Conservation (phyloP, 2,888 invertebrate genomes). For the Tribolium freemani region DNA sequence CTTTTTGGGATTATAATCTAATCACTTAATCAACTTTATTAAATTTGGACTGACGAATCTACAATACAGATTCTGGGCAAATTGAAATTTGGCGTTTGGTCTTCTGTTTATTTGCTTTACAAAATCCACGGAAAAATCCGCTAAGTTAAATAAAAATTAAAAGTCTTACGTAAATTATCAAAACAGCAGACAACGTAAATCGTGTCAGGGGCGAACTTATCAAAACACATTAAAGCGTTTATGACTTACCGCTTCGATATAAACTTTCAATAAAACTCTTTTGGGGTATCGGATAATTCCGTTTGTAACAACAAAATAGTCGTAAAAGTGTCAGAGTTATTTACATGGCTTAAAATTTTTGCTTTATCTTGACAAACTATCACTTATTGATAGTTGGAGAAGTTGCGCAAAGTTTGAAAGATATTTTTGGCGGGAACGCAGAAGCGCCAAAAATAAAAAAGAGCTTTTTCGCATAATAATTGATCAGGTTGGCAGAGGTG, state of each 20-base stretch:
- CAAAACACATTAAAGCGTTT: neutral
- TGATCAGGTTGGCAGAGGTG: neutral
- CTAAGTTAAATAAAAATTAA: neutral
- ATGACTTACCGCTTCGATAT: neutral
- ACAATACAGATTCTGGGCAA: no score
- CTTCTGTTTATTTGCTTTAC: neutral
- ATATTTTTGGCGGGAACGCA: neutral
- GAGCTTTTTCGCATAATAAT: neutral
- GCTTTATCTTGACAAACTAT: neutral
- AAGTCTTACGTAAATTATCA: neutral
- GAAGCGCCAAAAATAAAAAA: neutral
- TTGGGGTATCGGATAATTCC: neutral
- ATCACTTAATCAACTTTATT: neutral
- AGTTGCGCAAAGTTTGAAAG: neutral
- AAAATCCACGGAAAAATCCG: neutral
- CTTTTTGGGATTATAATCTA: no score
- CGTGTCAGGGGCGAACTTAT: neutral
- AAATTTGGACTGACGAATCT: no score
- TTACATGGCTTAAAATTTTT: neutral
- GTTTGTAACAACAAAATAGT: neutral
- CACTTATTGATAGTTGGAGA: neutral
- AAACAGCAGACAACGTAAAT: neutral
- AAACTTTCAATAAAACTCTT: neutral
- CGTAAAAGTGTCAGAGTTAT: neutral
- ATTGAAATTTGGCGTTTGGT: no score